Evolutionary conservation across 2,113 vertebrate species (phyloP), one percentile per base, ranked within the genome.

Genomic region (Otis tarda): DNA sequence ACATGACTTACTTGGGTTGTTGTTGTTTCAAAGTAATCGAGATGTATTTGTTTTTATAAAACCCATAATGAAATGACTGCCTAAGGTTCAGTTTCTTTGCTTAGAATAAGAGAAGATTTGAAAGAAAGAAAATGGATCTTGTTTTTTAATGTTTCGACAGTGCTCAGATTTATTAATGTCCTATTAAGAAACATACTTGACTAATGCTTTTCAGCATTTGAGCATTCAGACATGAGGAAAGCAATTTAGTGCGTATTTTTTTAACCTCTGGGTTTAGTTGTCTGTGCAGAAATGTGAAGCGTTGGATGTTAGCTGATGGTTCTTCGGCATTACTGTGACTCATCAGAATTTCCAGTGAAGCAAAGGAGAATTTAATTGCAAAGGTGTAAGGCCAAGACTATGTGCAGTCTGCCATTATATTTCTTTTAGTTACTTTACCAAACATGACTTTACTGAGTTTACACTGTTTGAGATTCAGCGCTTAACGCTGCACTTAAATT

Each of bases 401-500:
- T 0, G 0, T 33, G 73, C 9, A 2, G 8, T 55, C 11, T 77
- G 21, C 9, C 6, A 2, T 25, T 63, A 17, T 19, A 37, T 69
- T 91, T 75, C 13, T 30, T 33, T 10, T 15, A 53, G 35, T 20
- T 47, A 79, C 8, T 88, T 87, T 53, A 57, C 4, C 7, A 84
- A 65, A 41, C 6, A 27, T 30, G 13, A 3, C 6, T 87, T 61
- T 83, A 20, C 19, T 70, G 9, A 47, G 16, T 63, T 79, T 35
- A 55, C n/a, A 7, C 6, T 59, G n/a, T 55, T 80, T 67, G 21
- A 70, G 31, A 70, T 65, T 76, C 15, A 77, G 18, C 5, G 50
- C 6, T 56, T 55, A 87, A 27, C 2, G 3, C 10, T 79, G 18
- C 22, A 20, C 15, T 74, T 55, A 55, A 43, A 68, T 76, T 77